These are phyloP conservation scores for Entomobrya proxima DNA, from an alignment of 2,888 invertebrate genomes.

Conservation along the genomic window DNA sequence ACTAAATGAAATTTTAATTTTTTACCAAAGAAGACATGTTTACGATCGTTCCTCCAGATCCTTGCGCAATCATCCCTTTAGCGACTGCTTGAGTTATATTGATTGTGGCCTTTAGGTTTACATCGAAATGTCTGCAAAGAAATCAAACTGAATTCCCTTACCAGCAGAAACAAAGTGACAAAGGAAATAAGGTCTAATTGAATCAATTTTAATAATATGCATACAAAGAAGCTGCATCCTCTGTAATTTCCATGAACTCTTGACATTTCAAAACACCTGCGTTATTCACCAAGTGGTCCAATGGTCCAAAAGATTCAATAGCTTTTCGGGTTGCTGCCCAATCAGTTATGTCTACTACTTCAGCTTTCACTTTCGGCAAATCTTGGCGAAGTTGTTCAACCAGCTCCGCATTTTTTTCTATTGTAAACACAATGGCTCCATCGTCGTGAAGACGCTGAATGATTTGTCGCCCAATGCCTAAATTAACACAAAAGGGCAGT, in stretches of 20 bases:
- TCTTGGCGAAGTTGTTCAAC: constrained; percentile 39
- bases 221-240: constrained; percentile 35
- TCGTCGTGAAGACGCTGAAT: constrained; percentile 52
- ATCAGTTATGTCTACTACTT: constrained; percentile 46
- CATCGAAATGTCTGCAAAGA: constrained; percentile 47
- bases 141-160: too few species aligned
- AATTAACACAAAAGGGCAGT: neutral
- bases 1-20: too few species aligned
- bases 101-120: constrained; percentile 32
- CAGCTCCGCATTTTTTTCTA: constrained; percentile 39
- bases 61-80: constrained; percentile 21
- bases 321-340: constrained; percentile 50
- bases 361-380: constrained; percentile 36
- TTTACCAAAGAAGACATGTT: constrained; percentile 62
- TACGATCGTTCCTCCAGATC: constrained; percentile 65
- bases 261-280: constrained; percentile 37
- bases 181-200: neutral
- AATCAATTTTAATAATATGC: neutral
- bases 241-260: constrained; percentile 47
- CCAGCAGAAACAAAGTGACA: too few species aligned
- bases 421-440: constrained; percentile 24
- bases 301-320: constrained; percentile 44
- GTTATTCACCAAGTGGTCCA: constrained; percentile 57
- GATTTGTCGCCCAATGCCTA: constrained; percentile 55
- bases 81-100: constrained; percentile 52